These are phyloP conservation scores for Sepiola atlantica DNA, from an alignment of 2,888 invertebrate species.

Conservation along the genomic window DNA sequence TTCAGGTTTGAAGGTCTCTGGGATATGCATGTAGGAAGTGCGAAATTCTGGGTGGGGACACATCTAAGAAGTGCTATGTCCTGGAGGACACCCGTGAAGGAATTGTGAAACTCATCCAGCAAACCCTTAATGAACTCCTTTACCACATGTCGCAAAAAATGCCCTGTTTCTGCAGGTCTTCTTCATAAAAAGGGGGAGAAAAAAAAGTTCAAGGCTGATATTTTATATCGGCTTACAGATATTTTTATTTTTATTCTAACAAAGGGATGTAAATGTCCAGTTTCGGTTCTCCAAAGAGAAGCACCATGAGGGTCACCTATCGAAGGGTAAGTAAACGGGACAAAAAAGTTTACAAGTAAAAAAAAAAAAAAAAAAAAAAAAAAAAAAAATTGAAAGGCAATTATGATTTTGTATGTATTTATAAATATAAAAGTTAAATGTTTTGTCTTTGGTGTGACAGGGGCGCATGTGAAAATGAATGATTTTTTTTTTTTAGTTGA, in stretches of 20 bases:
- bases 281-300: conserved; percentile 41
- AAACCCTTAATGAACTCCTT: neutral
- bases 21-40: neutral
- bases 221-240: neutral
- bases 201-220: neutral
- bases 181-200: too few species aligned
- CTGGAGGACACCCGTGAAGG: neutral
- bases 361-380: neutral
- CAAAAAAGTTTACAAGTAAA: neutral
- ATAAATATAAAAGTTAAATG: neutral
- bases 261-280: conserved; percentile 46
- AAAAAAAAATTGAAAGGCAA: too few species aligned
- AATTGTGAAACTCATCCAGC: neutral
- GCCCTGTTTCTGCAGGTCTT: neutral
- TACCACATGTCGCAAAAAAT: conserved; percentile 14
- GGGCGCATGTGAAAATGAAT: too few species aligned
- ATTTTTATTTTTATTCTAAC: neutral
- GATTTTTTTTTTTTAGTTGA: too few species aligned
- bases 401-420: neutral
- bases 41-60: neutral
- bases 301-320: conserved; percentile 45
- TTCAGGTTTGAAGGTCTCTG: neutral
- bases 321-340: conserved; percentile 37
- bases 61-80: neutral
- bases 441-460: too few species aligned